Conservation (phyloP, 2,113 vertebrate genomes). For the Macquaria australasica region DNA sequence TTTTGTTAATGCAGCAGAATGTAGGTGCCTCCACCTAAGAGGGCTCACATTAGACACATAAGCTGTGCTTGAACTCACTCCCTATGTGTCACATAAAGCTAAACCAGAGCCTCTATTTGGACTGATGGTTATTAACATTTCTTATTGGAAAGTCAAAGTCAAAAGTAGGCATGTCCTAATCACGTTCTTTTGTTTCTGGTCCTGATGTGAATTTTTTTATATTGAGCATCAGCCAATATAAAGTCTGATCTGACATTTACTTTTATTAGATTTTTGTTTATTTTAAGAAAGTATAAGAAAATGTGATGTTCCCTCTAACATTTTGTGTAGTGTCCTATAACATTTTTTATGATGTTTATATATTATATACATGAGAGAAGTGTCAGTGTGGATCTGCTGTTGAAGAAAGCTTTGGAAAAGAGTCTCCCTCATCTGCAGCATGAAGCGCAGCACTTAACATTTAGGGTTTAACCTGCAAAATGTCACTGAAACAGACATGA, state of each 20-base stretch:
- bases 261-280: background rate
- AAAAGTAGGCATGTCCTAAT: background rate
- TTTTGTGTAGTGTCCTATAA: too few species aligned
- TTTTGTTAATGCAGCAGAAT: slow-evolving; percentile 16
- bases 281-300: background rate
- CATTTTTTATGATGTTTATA: too few species aligned
- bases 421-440: too few species aligned
- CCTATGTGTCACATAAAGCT: background rate
- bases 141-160: background rate
- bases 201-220: background rate
- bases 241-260: background rate
- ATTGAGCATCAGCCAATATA: background rate
- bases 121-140: background rate
- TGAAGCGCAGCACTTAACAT: too few species aligned
- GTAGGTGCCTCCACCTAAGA: background rate
- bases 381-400: too few species aligned
- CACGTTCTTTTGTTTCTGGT: background rate
- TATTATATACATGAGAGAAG: too few species aligned
- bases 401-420: too few species aligned
- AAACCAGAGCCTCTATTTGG: background rate
- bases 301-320: too few species aligned
- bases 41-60: slow-evolving; percentile 13
- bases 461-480: too few species aligned
- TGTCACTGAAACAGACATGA: too few species aligned
- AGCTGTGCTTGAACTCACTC: background rate